Evolutionary conservation across 2,888 invertebrate species (phyloP).

Genomic region (Carpatolechia fugitivella): DNA sequence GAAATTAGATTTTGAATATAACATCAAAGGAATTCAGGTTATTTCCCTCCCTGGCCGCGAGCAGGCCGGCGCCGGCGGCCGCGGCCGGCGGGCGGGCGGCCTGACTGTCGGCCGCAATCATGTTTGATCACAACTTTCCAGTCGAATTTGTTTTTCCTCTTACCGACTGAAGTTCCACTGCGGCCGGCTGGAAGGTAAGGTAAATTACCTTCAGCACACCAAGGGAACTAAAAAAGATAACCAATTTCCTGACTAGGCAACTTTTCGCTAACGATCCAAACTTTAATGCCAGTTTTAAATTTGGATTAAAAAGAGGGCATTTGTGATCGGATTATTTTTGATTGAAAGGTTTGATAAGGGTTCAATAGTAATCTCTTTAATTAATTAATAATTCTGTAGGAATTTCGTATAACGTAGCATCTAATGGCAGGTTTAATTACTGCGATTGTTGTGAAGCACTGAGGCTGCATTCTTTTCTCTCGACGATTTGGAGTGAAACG

Average conservation of each 20-base stretch:
- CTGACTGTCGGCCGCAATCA: neutral
- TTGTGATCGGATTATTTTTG: no score
- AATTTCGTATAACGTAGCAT: neutral
- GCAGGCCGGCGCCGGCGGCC: no score
- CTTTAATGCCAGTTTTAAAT: neutral
- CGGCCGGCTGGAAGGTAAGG: no score
- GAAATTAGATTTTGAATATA: constrained; percentile 30
- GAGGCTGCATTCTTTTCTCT: constrained; percentile 39
- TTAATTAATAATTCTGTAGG: no score
- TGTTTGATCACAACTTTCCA: constrained; percentile 6
- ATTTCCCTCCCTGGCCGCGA: no score
- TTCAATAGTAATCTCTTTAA: no score
- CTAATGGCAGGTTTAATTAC: constrained; percentile 33
- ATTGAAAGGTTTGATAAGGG: no score
- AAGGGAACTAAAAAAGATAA: no score
- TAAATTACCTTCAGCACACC: no score
- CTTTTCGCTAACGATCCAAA: neutral
- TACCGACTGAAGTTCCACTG: neutral
- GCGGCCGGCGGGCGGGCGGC: neutral
- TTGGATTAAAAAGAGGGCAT: no score
- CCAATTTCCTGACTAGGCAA: neutral
- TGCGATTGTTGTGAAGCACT: constrained; percentile 20
- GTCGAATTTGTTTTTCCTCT: constrained; percentile 6
- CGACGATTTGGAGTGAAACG: constrained; percentile 40
- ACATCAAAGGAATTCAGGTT: constrained; percentile 26